Conservation (phyloP, 2,113 vertebrate species). For the Himantopus leucocephalus region DNA sequence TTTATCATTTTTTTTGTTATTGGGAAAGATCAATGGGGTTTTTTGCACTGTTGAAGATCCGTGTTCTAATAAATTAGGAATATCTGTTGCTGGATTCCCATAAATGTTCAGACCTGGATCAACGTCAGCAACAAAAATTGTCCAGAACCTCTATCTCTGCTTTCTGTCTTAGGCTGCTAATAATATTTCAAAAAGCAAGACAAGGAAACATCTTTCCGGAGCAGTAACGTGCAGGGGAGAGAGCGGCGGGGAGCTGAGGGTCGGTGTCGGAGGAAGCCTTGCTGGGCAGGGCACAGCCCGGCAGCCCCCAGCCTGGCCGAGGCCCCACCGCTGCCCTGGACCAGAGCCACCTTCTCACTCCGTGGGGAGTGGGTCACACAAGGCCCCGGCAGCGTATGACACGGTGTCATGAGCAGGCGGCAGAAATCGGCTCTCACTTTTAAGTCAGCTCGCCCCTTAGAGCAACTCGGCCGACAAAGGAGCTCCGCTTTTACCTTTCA, state of each 20-base stretch:
- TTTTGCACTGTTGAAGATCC: neutral
- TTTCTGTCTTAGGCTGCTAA: neutral
- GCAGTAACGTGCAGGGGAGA: neutral
- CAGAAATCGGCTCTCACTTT: neutral
- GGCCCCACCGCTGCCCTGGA: rapidly evolving
- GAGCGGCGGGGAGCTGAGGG: rapidly evolving
- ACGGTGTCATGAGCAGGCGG: rapidly evolving
- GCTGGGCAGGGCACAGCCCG: neutral
- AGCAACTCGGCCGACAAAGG: neutral
- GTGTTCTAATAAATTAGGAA: neutral
- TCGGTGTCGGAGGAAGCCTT: neutral
- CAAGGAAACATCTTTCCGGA: neutral
- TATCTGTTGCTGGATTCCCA: neutral
- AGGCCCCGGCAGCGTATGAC: rapidly evolving
- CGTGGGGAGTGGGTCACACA: rapidly evolving
- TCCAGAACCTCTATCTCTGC: neutral
- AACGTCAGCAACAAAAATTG: neutral
- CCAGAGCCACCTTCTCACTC: too few species aligned
- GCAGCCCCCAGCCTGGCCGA: neutral
- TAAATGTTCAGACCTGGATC: neutral
- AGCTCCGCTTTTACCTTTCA: neutral
- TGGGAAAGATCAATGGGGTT: neutral
- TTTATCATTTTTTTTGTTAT: neutral
- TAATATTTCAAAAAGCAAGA: neutral
- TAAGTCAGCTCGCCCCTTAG: neutral